A percentile compares a stretch with the other conserved stretches of the same genome.
Evolutionary conservation across 2,113 vertebrate genomes (phyloP).

Genomic region (Xenopus laevis): DNA sequence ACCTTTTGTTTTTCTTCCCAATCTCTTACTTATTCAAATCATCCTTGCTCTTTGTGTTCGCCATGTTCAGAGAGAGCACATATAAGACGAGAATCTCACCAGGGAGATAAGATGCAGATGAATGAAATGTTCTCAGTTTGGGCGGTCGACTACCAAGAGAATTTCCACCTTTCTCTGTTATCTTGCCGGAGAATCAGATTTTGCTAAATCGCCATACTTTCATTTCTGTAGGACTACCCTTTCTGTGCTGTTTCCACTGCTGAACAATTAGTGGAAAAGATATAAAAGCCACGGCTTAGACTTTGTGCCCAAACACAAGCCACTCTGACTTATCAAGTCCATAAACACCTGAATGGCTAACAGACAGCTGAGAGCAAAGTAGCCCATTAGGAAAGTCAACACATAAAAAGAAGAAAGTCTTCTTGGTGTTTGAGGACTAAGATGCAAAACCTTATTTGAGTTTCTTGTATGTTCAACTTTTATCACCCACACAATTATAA

Average conservation of each 20-base stretch:
- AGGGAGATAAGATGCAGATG: slow-evolving; percentile 30
- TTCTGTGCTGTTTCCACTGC: neutral
- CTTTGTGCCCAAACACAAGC: no score
- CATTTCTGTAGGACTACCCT: slow-evolving; percentile 7
- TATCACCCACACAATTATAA: no score
- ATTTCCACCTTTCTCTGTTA: slow-evolving; percentile 10
- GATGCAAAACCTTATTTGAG: no score
- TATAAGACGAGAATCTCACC: slow-evolving; percentile 22
- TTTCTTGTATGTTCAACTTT: no score
- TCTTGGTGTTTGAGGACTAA: no score
- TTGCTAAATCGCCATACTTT: slow-evolving; percentile 7
- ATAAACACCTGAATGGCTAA: no score
- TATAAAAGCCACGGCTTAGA: no score
- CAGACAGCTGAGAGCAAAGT: no score
- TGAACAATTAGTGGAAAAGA: no score
- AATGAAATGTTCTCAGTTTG: slow-evolving; percentile 29
- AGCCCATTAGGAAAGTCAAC: no score
- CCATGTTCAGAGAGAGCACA: slow-evolving; percentile 16
- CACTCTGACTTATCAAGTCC: no score
- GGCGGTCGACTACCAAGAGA: neutral
- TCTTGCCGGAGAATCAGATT: slow-evolving; percentile 18
- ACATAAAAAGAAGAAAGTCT: no score
- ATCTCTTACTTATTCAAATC: slow-evolving; percentile 25
- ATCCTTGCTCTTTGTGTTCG: slow-evolving; percentile 10
- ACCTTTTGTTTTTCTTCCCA: fast-evolving